Evolutionary conservation across 92 coral and sea anemone genomes (phyloP).

Genomic region (Epizoanthus scotinus): DNA sequence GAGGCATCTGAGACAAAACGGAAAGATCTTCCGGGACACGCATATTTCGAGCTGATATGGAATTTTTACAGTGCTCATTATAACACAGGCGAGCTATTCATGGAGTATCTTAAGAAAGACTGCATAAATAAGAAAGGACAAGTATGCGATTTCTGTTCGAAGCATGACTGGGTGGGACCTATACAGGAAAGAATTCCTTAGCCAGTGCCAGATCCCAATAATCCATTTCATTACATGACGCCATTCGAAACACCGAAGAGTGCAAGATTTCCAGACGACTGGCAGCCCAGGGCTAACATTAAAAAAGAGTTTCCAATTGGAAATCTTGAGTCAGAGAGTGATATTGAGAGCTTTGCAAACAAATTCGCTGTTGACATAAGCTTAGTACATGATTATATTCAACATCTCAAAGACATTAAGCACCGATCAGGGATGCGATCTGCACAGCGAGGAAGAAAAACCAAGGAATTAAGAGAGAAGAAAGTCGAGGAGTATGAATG

Average conservation of each 20-base stretch:
- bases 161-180: constrained; percentile 22
- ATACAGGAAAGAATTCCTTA: constrained; percentile 33
- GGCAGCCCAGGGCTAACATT: too few relatives aligned
- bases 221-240: too few relatives aligned
- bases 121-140: background rate
- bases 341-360: constrained; percentile 19
- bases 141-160: too few relatives aligned
- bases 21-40: constrained; percentile 23
- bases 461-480: constrained; percentile 23
- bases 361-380: constrained; percentile 35
- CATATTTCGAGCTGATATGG: constrained; percentile 27
- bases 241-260: too few relatives aligned
- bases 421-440: constrained; percentile 28
- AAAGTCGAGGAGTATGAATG: constrained; percentile 30
- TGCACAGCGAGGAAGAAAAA: constrained; percentile 16
- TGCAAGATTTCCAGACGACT: too few relatives aligned
- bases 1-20: constrained; percentile 26
- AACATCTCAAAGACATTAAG: constrained; percentile 25
- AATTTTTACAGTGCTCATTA: constrained; percentile 6
- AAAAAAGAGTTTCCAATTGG: too few relatives aligned
- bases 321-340: too few relatives aligned
- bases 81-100: constrained; percentile 12
- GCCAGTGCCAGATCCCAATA: too few relatives aligned
- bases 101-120: constrained; percentile 7
- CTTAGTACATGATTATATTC: constrained; percentile 21